A percentile compares a stretch with the other conserved stretches of the same genome.
phyloP scores from a whole-genome alignment of 1,140 invertebrate genomes.

The Dendrolimus kikuchii region DNA sequence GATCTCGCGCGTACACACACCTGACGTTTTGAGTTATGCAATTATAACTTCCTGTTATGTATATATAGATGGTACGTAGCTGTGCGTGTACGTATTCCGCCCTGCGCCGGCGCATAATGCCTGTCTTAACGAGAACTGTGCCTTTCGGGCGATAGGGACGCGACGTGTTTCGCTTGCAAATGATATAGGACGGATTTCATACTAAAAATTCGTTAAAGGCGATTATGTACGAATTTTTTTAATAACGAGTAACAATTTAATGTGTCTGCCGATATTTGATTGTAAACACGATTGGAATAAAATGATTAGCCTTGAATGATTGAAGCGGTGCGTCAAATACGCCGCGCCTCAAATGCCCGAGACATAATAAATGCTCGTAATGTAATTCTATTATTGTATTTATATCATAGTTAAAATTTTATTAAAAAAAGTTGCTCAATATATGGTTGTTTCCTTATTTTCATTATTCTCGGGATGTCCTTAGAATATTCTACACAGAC shows the following conservation, averaged over 20 bases:
- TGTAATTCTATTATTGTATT: constrained; percentile 61
- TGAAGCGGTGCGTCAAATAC: not conserved
- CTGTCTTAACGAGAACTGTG: constrained; percentile 38
- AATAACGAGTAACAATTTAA: too few relatives aligned
- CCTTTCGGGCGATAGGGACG: constrained; percentile 29
- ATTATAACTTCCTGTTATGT: constrained; percentile 3
- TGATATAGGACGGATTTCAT: too few relatives aligned
- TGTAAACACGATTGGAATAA: too few relatives aligned
- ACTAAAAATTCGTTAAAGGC: too few relatives aligned
- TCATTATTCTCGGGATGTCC: not conserved
- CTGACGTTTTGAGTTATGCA: too few relatives aligned
- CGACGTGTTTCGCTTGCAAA: too few relatives aligned
- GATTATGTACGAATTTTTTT: too few relatives aligned
- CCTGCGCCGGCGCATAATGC: constrained; percentile 6
- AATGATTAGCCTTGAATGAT: too few relatives aligned
- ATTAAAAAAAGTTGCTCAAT: constrained; percentile 68
- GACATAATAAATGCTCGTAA: constrained; percentile 58
- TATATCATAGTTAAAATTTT: constrained; percentile 66
- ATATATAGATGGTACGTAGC: constrained; percentile 1
- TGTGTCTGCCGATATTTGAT: too few relatives aligned
- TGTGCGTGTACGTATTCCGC: not conserved
- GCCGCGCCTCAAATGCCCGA: constrained; percentile 30
- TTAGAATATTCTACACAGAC: too few relatives aligned
- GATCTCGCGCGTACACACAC: too few relatives aligned
- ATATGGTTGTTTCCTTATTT: constrained; percentile 6